A percentile compares a stretch with the other conserved stretches of the same genome.
Conservation (phyloP, 2,113 vertebrate genomes). For the Zapus hudsonius region DNA sequence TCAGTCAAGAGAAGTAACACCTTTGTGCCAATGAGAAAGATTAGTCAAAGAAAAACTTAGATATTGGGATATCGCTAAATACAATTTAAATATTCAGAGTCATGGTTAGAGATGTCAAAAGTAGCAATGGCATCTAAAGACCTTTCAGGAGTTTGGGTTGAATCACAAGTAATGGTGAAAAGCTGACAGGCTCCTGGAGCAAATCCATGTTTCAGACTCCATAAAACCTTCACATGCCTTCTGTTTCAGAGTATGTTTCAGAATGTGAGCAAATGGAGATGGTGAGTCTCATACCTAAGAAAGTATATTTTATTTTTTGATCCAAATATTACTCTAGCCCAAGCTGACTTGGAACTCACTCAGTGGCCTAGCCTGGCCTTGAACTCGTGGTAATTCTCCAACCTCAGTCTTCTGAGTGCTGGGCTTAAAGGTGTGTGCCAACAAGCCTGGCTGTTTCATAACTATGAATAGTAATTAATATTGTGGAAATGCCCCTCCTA, state of each 20-base stretch:
- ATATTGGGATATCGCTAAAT: not conserved
- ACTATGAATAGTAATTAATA: not conserved
- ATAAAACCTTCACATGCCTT: not conserved
- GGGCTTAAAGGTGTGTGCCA: no score
- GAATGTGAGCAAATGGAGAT: fast-evolving
- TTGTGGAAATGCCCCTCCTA: not conserved
- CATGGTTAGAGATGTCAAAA: not conserved
- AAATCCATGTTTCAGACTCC: no score
- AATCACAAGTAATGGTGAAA: not conserved
- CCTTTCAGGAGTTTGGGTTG: not conserved
- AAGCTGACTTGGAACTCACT: no score
- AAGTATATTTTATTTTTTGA: no score
- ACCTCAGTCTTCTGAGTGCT: no score
- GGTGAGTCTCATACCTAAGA: not conserved
- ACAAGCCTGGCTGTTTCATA: not conserved
- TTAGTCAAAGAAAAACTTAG: not conserved
- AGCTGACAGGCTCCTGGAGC: not conserved
- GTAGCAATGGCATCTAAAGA: not conserved
- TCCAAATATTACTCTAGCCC: no score
- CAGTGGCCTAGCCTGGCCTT: no score
- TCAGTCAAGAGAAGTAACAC: not conserved
- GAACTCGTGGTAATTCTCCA: no score
- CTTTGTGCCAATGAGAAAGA: not conserved
- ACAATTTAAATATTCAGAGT: not conserved
- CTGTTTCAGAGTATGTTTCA: not conserved